Base-by-base conservation (phyloP, 1,140 invertebrate genomes). In the Linepithema humile region DNA sequence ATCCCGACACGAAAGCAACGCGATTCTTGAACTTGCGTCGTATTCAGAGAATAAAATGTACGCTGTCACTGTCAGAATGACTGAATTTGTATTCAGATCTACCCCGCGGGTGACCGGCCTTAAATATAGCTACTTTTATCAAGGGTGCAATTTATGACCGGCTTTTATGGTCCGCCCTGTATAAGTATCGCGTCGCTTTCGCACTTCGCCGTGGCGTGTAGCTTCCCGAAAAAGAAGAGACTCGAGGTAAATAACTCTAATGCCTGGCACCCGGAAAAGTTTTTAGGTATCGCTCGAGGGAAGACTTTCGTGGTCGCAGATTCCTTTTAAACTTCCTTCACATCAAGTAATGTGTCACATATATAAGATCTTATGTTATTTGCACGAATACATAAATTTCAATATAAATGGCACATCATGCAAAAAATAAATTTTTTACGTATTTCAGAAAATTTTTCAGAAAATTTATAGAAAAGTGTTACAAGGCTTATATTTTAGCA, bases 231-330 rank as follows among this genome's bases (percentile, higher is more conserved):
- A 75, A 74, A 75, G 80, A 48, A 83, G 65, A 57, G 40, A 64
- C 72, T 62, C 40, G 72, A 69, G 78, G 84, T 83, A 83, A 85
- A 85, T 85, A 85, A 85, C 78, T 83, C 73, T 72, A 82, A 85
- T 73, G 62, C 64, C n/a, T 40, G 80, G 50, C 53, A 48, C 29
- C 70, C 69, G 53, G 69, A 74, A 75, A 73, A 60, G 69, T 59
- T 75, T 75, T 55, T 62, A n/a, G 32, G 15, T 74, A 60, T 73
- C 40, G n/a, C 65, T 40, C 67, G 20, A 75, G 23, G 69, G 29
- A 20, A 29, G n/a, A 53, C 5, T 12, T 2, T 12, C 17, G 45
- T 32, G 17, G 23, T 64, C 64, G 2, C 17, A 38, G 29, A 77
- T 77, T 77, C 29, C 20, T 9, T 69, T 77, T 65, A 29, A 65